Percentiles rank a stretch among this genome's conserved stretches.
These are phyloP conservation scores for Bombyx mori DNA, from an alignment of 1,140 invertebrate genomes.

Conservation along the genomic window DNA sequence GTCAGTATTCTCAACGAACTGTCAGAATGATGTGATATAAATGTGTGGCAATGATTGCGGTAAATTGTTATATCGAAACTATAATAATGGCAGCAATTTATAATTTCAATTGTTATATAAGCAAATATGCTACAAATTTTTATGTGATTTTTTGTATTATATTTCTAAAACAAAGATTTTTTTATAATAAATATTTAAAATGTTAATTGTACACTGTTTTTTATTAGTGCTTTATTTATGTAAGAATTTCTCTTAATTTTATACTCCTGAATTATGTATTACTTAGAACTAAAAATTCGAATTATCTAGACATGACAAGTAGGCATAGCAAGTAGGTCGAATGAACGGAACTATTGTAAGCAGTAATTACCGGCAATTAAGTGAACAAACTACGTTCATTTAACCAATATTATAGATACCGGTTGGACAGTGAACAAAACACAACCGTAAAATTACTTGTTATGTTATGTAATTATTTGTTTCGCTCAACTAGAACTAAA, in stretches of 20 bases:
- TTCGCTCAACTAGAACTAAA: too few species aligned
- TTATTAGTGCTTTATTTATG: background rate
- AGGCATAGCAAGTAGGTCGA: too few species aligned
- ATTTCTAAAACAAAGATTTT: constrained; percentile 35
- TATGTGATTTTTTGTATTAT: constrained; percentile 51
- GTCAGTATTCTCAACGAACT: constrained; percentile 57
- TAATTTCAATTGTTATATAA: constrained; percentile 43
- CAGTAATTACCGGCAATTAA: too few species aligned
- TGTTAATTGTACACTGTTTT: constrained; percentile 19
- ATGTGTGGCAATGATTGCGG: constrained; percentile 33
- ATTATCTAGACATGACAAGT: too few species aligned
- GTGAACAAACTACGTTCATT: too few species aligned
- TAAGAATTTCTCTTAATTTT: too few species aligned
- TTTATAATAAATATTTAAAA: constrained; percentile 36
- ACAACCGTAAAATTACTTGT: background rate
- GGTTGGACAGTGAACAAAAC: background rate
- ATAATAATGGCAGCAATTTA: constrained; percentile 32
- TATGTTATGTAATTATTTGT: too few species aligned
- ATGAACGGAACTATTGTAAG: too few species aligned
- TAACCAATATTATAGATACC: too few species aligned
- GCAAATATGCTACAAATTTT: constrained; percentile 36
- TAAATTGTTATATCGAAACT: constrained; percentile 28
- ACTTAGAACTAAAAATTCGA: too few species aligned
- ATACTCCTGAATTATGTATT: too few species aligned
- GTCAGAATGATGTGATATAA: constrained; percentile 35